A percentile compares a stretch with the other conserved stretches of the same genome.
Evolutionary conservation across 2,113 vertebrate genomes (phyloP).

Genomic region (Apus apus): DNA sequence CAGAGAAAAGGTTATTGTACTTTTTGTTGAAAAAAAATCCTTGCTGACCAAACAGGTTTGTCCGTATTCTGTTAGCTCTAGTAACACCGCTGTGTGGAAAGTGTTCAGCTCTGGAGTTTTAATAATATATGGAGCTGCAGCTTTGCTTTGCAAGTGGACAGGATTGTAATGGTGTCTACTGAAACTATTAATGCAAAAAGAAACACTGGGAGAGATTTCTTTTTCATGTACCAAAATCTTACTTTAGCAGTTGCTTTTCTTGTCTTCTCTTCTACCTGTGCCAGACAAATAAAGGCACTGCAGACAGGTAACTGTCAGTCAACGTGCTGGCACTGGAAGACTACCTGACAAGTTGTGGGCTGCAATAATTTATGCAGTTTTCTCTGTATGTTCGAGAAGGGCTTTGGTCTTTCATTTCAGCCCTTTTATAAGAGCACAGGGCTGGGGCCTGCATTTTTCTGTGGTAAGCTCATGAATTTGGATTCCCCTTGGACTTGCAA

Average conservation of each 20-base stretch:
- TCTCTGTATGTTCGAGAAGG: neutral
- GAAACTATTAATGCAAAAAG: conserved; percentile 44
- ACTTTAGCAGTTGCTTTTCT: conserved; percentile 12
- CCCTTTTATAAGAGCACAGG: conserved; percentile 48
- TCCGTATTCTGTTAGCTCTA: neutral
- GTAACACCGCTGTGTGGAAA: neutral
- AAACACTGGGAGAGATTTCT: conserved; percentile 41
- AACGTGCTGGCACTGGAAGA: neutral
- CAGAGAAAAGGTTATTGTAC: neutral
- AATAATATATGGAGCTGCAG: conserved; percentile 17
- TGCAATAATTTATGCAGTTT: conserved; percentile 35
- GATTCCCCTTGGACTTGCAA: conserved; percentile 52
- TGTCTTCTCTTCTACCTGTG: neutral
- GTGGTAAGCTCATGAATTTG: conserved; percentile 50
- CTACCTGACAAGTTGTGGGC: neutral
- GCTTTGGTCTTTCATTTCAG: conserved; percentile 48
- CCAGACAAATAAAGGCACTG: neutral
- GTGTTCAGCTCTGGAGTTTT: neutral
- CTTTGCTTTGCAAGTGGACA: neutral
- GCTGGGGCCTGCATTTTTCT: conserved; percentile 64
- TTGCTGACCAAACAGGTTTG: neutral
- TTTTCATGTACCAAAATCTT: neutral
- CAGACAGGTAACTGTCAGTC: neutral
- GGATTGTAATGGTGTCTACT: conserved; percentile 33
- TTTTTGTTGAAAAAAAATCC: neutral